Evolutionary conservation across 1,140 invertebrate species (phyloP).

Genomic region (Drusus annulatus): DNA sequence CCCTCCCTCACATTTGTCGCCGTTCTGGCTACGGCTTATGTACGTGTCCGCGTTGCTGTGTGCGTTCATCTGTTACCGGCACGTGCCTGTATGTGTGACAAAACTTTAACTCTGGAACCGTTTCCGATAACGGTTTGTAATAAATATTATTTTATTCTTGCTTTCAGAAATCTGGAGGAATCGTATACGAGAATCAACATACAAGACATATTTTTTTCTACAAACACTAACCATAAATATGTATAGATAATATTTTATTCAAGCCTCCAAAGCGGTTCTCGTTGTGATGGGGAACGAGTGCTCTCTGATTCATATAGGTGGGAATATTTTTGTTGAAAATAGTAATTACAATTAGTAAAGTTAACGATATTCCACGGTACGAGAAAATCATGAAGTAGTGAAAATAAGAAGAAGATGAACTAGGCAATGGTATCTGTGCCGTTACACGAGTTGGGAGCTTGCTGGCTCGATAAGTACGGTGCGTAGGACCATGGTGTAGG

Average conservation of each 20-base stretch:
- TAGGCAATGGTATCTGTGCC: no score
- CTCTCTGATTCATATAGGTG: no score
- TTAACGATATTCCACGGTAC: no score
- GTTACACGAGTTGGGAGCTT: no score
- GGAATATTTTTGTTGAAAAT: no score
- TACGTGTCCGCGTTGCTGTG: constrained; percentile 3
- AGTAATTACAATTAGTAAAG: no score
- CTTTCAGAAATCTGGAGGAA: constrained; percentile 35
- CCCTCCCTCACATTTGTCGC: constrained; percentile 33
- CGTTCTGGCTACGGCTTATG: constrained; percentile 13
- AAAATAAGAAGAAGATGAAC: no score
- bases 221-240: constrained; percentile 1
- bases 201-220: constrained; percentile 4
- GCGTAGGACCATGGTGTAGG: no score
- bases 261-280: no score
- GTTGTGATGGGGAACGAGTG: no score
- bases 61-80: constrained; percentile 13
- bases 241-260: background rate
- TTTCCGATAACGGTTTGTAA: constrained; percentile 45
- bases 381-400: no score
- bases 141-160: constrained; percentile 48
- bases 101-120: constrained; percentile 41
- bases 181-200: constrained; percentile 29
- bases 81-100: constrained; percentile 36
- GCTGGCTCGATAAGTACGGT: no score